Conservation (phyloP, 2,888 invertebrate genomes). For the Gastrophysa polygoni region DNA sequence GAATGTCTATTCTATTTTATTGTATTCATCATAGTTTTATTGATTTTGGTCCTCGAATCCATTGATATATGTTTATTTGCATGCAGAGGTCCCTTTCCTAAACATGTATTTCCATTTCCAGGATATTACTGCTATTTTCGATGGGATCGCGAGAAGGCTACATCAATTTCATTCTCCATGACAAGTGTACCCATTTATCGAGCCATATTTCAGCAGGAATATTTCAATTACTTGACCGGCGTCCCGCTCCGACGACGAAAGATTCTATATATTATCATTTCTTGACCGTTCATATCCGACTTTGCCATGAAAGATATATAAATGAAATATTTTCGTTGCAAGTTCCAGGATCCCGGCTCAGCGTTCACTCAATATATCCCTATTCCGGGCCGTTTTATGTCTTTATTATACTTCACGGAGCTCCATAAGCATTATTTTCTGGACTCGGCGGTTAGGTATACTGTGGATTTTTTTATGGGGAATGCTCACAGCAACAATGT, state of each 20-base stretch:
- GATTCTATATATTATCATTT: slow-evolving; percentile 54
- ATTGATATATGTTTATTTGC: not conserved
- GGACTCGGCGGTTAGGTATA: slow-evolving; percentile 52
- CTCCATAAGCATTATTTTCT: slow-evolving; percentile 56
- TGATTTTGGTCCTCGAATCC: too few relatives aligned
- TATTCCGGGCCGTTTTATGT: slow-evolving; percentile 60
- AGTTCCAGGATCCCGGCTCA: slow-evolving; percentile 51
- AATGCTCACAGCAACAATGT: not conserved
- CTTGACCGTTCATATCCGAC: slow-evolving; percentile 50
- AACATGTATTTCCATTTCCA: slow-evolving; percentile 25
- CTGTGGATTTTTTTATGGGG: slow-evolving; percentile 52
- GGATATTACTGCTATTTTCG: slow-evolving; percentile 25
- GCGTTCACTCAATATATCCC: slow-evolving; percentile 60
- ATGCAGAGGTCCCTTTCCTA: not conserved
- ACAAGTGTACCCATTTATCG: slow-evolving; percentile 51
- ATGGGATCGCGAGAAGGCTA: slow-evolving; percentile 35
- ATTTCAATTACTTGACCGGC: slow-evolving; percentile 57
- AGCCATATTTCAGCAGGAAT: slow-evolving; percentile 54
- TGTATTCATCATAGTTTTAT: too few relatives aligned
- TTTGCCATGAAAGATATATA: slow-evolving; percentile 56
- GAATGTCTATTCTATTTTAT: too few relatives aligned
- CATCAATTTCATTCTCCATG: slow-evolving; percentile 57
- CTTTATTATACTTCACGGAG: slow-evolving; percentile 59
- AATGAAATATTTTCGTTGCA: slow-evolving; percentile 58
- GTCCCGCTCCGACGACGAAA: slow-evolving; percentile 38